Evolutionary conservation across 1,140 invertebrate genomes (phyloP).

Genomic region (Pectinophora gossypiella): DNA sequence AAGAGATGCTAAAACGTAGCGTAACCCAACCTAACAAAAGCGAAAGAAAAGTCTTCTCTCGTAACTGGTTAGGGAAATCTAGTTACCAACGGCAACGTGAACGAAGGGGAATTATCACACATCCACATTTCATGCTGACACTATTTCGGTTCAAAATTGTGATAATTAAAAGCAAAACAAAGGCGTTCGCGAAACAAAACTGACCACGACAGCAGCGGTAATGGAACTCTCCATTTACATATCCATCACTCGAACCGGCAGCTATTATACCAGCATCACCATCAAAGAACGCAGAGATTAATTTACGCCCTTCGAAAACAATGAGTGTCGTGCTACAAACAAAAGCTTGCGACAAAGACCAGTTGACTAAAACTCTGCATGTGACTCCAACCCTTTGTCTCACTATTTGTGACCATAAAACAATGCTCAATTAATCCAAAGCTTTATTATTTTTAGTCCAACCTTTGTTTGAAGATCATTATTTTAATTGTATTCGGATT

Average conservation of each 20-base stretch:
- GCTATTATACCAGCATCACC: conserved; percentile 49
- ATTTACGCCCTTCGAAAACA: conserved; percentile 56
- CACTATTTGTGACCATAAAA: conserved; percentile 58
- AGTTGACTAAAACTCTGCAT: conserved; percentile 69
- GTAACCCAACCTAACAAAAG: too few species aligned
- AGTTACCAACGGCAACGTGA: too few species aligned
- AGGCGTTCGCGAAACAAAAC: background rate
- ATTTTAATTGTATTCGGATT: too few species aligned
- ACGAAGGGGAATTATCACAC: too few species aligned
- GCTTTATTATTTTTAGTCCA: background rate
- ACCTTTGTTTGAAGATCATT: conserved; percentile 8
- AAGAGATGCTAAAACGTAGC: too few species aligned
- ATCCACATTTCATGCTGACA: too few species aligned
- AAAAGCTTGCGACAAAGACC: conserved; percentile 48
- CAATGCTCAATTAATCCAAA: conserved; percentile 49
- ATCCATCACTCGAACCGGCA: conserved; percentile 41
- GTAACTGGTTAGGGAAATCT: too few species aligned
- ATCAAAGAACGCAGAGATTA: conserved; percentile 71
- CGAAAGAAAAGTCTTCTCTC: too few species aligned
- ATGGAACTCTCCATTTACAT: conserved; percentile 60
- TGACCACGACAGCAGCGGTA: background rate
- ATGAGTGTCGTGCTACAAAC: conserved; percentile 36
- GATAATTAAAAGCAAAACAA: too few species aligned
- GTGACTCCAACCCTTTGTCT: conserved; percentile 66
- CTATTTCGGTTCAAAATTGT: too few species aligned